Percentiles rank a stretch among this genome's conserved stretches.
These are phyloP conservation scores for Suillia variegata DNA, from an alignment of 2,888 invertebrate genomes.

Conservation along the genomic window DNA sequence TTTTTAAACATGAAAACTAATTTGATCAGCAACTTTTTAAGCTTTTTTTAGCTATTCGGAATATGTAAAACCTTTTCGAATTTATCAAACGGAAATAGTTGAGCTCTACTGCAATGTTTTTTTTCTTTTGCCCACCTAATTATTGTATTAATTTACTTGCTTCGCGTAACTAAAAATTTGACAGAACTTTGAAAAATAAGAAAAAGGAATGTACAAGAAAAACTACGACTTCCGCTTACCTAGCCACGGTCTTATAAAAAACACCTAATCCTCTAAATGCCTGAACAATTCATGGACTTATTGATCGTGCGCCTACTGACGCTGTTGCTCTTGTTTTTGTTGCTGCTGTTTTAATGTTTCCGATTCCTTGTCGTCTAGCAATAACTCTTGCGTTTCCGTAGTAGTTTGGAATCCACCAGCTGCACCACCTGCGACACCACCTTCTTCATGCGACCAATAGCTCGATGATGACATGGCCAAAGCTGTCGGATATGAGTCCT, in stretches of 20 bases:
- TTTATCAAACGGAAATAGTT: no score
- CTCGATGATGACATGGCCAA: conserved; percentile 41
- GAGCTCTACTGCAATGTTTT: conserved; percentile 45
- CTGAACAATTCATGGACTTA: no score
- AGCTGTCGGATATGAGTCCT: conserved; percentile 58
- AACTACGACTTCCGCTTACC: background rate
- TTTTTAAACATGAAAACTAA: no score
- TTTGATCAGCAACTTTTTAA: no score
- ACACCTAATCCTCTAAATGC: conserved; percentile 11
- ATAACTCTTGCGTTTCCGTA: no score
- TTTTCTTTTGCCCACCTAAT: no score
- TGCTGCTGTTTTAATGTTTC: conserved; percentile 7
- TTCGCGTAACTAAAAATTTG: no score
- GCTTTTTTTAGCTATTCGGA: no score
- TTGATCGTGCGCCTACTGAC: no score
- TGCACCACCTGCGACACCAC: conserved; percentile 35
- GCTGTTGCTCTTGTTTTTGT: conserved; percentile 12
- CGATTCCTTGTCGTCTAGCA: conserved; percentile 17
- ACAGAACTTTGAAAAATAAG: conserved; percentile 17
- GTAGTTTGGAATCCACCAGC: no score
- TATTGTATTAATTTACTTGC: no score
- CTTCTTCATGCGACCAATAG: conserved; percentile 53
- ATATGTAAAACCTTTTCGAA: no score
- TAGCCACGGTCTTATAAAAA: conserved; percentile 15
- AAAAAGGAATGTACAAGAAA: conserved; percentile 1